Percentiles rank a stretch among this genome's conserved stretches.
Conservation (phyloP, 2,888 invertebrate genomes). For the Oscheius sp. region DNA sequence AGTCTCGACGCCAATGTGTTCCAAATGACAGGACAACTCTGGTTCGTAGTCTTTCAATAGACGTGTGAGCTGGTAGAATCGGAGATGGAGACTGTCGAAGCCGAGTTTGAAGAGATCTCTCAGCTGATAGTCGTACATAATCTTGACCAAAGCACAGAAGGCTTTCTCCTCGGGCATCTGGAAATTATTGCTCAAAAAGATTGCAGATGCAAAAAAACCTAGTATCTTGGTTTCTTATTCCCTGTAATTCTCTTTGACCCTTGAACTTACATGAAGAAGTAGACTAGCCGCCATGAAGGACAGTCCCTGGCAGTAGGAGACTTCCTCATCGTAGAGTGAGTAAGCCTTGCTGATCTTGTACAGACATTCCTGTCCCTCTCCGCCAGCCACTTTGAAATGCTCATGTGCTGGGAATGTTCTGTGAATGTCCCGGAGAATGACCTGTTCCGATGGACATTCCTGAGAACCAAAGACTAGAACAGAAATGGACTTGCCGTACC, state of each 20-base stretch:
- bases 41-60: conserved; percentile 82
- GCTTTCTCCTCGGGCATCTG: conserved; percentile 99
- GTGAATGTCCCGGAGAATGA: conserved; percentile 94
- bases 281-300: conserved; percentile 97
- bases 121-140: conserved; percentile 96
- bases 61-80: conserved; percentile 92
- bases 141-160: conserved; percentile 92
- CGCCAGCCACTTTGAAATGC: conserved; percentile 89
- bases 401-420: conserved; percentile 99
- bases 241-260: too few relatives aligned
- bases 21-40: conserved; percentile 76
- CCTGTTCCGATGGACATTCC: conserved; percentile 93
- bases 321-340: conserved; percentile 95
- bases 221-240: too few relatives aligned
- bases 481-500: conserved; percentile 76
- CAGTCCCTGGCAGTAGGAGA: conserved; percentile 98
- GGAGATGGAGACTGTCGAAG: conserved; percentile 93
- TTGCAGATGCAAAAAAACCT: neutral
- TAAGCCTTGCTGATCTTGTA: conserved; percentile 94
- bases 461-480: conserved; percentile 74
- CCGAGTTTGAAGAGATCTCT: conserved; percentile 91
- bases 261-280: conserved; percentile 84
- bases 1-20: conserved; percentile 84
- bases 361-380: conserved; percentile 90
- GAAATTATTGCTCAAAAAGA: neutral